phyloP scores from a whole-genome alignment of 2,113 vertebrate genomes.

The Amia ocellicauda region DNA sequence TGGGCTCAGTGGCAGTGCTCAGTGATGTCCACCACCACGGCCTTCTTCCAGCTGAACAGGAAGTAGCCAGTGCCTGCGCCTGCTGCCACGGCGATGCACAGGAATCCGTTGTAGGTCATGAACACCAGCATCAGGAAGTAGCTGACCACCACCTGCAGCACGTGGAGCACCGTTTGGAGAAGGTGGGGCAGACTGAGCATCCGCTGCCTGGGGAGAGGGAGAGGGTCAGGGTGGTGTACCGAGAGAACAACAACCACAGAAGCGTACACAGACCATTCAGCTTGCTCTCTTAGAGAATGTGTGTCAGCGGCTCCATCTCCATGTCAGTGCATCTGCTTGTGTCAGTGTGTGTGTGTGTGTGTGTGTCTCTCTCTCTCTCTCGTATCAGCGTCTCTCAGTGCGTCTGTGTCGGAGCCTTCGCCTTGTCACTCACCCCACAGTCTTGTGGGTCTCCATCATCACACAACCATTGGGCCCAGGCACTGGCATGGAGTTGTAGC shows the following conservation, averaged over 20 bases:
- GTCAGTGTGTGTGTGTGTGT: no score
- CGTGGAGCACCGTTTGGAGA: constrained; percentile 84
- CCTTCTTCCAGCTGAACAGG: constrained; percentile 97
- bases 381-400: no score
- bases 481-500: constrained; percentile 98
- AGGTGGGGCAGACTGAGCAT: constrained; percentile 90
- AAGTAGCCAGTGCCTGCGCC: constrained; percentile 93
- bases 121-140: constrained; percentile 98
- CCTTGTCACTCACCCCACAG: constrained; percentile 80
- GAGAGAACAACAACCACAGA: fast-evolving
- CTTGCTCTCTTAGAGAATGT: no score
- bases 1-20: constrained; percentile 88
- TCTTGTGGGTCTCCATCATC: constrained; percentile 97
- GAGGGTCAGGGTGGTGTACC: not conserved
- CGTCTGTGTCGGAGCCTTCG: no score
- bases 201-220: constrained; percentile 72
- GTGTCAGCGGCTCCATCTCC: no score
- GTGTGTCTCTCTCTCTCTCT: no score
- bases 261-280: not conserved
- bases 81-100: constrained; percentile 86
- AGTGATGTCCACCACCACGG: constrained; percentile 95
- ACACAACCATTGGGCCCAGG: constrained; percentile 89
- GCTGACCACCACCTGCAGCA: constrained; percentile 92
- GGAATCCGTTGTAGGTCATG: constrained; percentile 97
- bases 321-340: no score